Evolutionary conservation across 2,888 invertebrate genomes (phyloP).

Genomic region (Drosophila picticornis): DNA sequence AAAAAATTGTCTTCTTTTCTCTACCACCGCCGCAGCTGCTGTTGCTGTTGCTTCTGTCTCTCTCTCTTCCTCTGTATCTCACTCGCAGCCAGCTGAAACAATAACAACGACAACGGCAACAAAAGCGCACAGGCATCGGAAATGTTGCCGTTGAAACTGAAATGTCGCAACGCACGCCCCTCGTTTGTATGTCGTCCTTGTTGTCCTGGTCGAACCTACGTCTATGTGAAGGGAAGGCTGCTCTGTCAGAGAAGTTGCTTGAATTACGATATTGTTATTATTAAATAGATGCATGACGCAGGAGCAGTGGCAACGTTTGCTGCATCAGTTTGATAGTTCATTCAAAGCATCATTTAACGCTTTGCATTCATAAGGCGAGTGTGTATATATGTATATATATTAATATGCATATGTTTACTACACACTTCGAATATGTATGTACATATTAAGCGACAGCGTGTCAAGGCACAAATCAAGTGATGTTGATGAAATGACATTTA

Average conservation of each 20-base stretch:
- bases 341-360: slow-evolving; percentile 76
- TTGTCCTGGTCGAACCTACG: slow-evolving; percentile 32
- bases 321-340: slow-evolving; percentile 73
- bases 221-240: slow-evolving; percentile 51
- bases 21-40: slow-evolving; percentile 12
- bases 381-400: neutral
- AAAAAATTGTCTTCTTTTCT: slow-evolving; percentile 55
- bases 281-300: slow-evolving; percentile 79
- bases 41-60: slow-evolving; percentile 3
- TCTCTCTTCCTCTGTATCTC: slow-evolving; percentile 26
- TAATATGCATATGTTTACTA: slow-evolving; percentile 16
- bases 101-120: slow-evolving; percentile 71
- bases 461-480: slow-evolving; percentile 72
- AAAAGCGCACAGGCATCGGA: slow-evolving; percentile 82
- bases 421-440: slow-evolving; percentile 22
- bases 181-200: slow-evolving; percentile 39
- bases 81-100: slow-evolving; percentile 64
- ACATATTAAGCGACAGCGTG: slow-evolving; percentile 48
- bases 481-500: slow-evolving; percentile 77
- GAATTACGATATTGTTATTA: slow-evolving; percentile 83
- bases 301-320: slow-evolving; percentile 43
- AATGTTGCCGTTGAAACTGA: slow-evolving; percentile 85
- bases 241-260: slow-evolving; percentile 78
- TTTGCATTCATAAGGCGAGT: slow-evolving; percentile 54
- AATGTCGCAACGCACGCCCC: slow-evolving; percentile 71